phyloP scores from a whole-genome alignment of 2,888 invertebrate genomes.

The Acleris sparsana region DNA sequence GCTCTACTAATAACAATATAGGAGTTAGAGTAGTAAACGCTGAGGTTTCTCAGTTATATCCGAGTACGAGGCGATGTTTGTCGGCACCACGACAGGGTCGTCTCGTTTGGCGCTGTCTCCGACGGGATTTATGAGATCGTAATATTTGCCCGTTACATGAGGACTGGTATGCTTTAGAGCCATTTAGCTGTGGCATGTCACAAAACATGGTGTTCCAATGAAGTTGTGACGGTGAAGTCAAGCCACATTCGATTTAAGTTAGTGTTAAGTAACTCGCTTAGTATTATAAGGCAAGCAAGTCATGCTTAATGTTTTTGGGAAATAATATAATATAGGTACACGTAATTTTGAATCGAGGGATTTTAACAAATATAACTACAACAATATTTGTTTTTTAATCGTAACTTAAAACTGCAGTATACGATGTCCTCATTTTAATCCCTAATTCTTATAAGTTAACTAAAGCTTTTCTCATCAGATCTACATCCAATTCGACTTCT shows the following conservation, averaged over 20 bases:
- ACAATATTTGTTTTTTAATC: no score
- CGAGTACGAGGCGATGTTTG: constrained; percentile 33
- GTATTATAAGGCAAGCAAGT: not conserved
- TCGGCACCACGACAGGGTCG: constrained; percentile 39
- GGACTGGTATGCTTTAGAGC: constrained; percentile 26
- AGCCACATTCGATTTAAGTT: not conserved
- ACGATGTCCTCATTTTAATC: no score
- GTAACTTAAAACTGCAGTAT: no score
- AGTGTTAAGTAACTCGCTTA: not conserved
- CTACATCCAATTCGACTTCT: no score
- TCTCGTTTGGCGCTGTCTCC: constrained; percentile 51
- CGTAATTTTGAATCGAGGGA: no score
- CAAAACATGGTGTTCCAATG: not conserved
- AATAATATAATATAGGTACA: no score
- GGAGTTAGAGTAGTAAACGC: not conserved
- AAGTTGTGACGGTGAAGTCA: not conserved
- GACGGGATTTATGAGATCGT: constrained; percentile 54
- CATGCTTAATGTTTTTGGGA: no score
- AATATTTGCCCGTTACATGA: constrained; percentile 48
- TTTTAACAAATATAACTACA: no score
- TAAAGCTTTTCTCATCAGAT: no score
- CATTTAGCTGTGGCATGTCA: constrained; percentile 1
- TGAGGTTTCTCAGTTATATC: not conserved
- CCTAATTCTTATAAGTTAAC: no score
- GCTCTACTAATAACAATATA: not conserved